Conservation (phyloP, 2,113 vertebrate genomes). For the Apistogramma diplotaenia region DNA sequence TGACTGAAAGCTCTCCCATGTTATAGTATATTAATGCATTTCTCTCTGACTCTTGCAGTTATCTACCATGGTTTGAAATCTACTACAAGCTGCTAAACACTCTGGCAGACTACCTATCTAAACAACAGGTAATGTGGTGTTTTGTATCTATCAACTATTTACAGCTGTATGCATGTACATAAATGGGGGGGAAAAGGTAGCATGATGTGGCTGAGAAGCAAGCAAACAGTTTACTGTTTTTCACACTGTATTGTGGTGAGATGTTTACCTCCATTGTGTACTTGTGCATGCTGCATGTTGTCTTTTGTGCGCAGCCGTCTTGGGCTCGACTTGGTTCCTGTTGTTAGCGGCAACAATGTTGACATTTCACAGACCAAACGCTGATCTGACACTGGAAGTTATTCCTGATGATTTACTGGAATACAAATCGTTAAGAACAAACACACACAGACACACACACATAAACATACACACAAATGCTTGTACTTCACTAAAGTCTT, state of each 20-base stretch:
- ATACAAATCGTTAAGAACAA: conserved; percentile 75
- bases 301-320: conserved; percentile 51
- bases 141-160: not conserved
- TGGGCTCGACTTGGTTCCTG: conserved; percentile 59
- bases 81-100: conserved; percentile 98
- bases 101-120: conserved; percentile 92
- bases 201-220: conserved; percentile 26
- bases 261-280: conserved; percentile 37
- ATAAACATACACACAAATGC: conserved; percentile 10
- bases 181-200: not conserved
- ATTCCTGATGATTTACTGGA: conserved; percentile 76
- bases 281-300: conserved; percentile 24
- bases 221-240: conserved; percentile 28
- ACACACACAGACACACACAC: not conserved
- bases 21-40: not conserved
- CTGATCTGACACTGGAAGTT: conserved; percentile 76
- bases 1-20: not conserved
- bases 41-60: conserved; percentile 78
- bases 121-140: conserved; percentile 86
- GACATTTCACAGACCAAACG: conserved; percentile 80
- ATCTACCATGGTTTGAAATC: conserved; percentile 97
- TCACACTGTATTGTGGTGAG: conserved; percentile 14
- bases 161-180: not conserved
- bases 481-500: conserved; percentile 59
- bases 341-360: conserved; percentile 74